Percentiles rank a stretch among this genome's conserved stretches.
Conservation (phyloP, 2,888 invertebrate species). For the Antheraea assamensis region DNA sequence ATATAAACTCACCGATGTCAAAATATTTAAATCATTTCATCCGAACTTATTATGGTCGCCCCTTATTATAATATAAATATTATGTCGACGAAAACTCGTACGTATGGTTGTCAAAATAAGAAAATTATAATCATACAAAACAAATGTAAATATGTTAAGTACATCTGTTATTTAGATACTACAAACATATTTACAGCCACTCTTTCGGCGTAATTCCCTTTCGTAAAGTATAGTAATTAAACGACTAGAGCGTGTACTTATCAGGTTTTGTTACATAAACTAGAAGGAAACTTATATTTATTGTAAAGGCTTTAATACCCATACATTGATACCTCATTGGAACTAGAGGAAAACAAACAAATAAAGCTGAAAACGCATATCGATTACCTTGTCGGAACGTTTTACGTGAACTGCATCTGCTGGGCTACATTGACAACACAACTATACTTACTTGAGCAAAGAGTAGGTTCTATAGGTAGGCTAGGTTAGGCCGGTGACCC, state of each 20-base stretch:
- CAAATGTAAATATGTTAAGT: background rate
- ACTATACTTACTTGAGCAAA: slow-evolving; percentile 68
- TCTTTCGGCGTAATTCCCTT: background rate
- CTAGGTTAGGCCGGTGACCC: slow-evolving; percentile 78
- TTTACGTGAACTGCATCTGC: slow-evolving; percentile 44
- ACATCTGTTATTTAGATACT: background rate
- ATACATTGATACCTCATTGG: slow-evolving; percentile 26
- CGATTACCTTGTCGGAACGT: slow-evolving; percentile 37
- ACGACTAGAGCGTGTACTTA: background rate
- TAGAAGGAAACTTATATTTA: background rate
- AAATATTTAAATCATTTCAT: slow-evolving; percentile 12
- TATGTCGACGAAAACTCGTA: background rate
- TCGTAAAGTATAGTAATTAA: slow-evolving; percentile 1
- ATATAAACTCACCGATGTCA: slow-evolving; percentile 9
- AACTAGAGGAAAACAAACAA: slow-evolving; percentile 16
- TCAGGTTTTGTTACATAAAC: background rate
- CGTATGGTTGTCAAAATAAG: background rate
- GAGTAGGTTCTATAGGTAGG: slow-evolving; percentile 57
- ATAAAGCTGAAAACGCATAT: slow-evolving; percentile 26
- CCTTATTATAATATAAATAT: slow-evolving; percentile 7
- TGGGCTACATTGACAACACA: slow-evolving; percentile 53
- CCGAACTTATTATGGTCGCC: background rate
- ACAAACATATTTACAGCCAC: background rate
- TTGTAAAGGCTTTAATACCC: background rate
- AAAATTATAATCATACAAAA: slow-evolving; percentile 1